Evolutionary conservation across 2,888 invertebrate species (phyloP).

Genomic region (Polia nebulosa): DNA sequence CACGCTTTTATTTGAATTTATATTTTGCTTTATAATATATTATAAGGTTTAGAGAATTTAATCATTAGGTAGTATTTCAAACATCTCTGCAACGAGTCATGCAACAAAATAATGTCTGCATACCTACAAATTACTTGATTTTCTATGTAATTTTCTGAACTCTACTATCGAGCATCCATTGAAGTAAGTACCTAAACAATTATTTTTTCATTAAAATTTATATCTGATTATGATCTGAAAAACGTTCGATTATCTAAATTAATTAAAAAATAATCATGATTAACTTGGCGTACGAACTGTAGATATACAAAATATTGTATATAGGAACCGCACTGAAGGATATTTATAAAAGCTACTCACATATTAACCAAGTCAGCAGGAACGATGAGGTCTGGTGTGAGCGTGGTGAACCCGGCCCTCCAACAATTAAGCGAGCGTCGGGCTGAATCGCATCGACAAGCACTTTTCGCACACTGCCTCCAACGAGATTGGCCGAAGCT

Average conservation of each 20-base stretch:
- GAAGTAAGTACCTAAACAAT: not conserved
- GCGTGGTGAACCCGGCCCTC: conserved; percentile 91
- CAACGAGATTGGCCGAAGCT: conserved; percentile 91
- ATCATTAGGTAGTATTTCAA: not conserved
- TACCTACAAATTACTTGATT: not conserved
- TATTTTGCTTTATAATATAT: not conserved
- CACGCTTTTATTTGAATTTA: not conserved
- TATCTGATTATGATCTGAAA: not conserved
- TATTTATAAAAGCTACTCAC: conserved; percentile 80
- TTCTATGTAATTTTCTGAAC: not conserved
- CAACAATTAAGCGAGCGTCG: conserved; percentile 93
- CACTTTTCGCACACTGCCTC: conserved; percentile 92
- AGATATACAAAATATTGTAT: not conserved
- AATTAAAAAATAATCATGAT: not conserved
- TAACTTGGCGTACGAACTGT: too few relatives aligned
- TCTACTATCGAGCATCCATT: not conserved
- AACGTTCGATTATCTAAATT: not conserved
- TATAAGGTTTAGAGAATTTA: not conserved
- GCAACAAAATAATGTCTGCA: not conserved
- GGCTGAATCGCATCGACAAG: conserved; percentile 92
- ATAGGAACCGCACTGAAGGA: not conserved
- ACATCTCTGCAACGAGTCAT: too few relatives aligned
- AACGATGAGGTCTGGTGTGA: conserved; percentile 92
- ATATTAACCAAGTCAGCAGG: conserved; percentile 92
- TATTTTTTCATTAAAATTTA: not conserved